Evolutionary conservation across 2,888 invertebrate species (phyloP), one percentile per base, ranked within the genome.

Genomic region (Sepioteuthis lessoniana): DNA sequence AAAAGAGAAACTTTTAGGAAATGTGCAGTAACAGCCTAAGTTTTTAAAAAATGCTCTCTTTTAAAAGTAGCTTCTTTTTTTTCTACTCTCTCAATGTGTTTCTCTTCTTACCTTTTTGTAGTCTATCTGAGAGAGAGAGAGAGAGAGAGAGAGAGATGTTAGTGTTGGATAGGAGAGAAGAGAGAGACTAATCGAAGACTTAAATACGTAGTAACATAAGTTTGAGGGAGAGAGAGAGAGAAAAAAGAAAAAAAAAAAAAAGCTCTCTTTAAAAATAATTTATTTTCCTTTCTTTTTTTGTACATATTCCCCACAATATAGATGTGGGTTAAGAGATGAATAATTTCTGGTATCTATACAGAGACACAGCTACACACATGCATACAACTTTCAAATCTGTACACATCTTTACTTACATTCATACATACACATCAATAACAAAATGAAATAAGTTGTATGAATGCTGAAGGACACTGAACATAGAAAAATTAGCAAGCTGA

Each of bases 371-470:
- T 76, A 35, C n/a, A 35, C n/a, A 76, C 76, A 35, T 76, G 76
- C 76, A 76, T 35, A n/a, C 76, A 76, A 55, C 35, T 76, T n/a
- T 76, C n/a, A 76, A 76, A 13, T 35, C 76, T 3, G 76, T 76
- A 76, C 76, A 76, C 19, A 76, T 76, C 31, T 8, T 76, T n/a
- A n/a, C n/a, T n/a, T 76, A 76, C 19, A 16, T n/a, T n/a, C 76
- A 76, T 13, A 76, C 31, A 60, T 31, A 25, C 25, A 60, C 76
- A 76, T 35, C 16, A 35, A 76, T n/a, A 35, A 76, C 76, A 76
- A 76, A 76, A 76, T n/a, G n/a, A 76, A 76, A 76, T 76, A 76
- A 76, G 35, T 76, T n/a, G 76, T 35, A 76, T 76, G 76, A 76
- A 35, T 76, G 76, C 35, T n/a, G n/a, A 19, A n/a, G n/a, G 76